Conservation (phyloP, 2,113 vertebrate genomes). For the Xyliphius kryptos region DNA sequence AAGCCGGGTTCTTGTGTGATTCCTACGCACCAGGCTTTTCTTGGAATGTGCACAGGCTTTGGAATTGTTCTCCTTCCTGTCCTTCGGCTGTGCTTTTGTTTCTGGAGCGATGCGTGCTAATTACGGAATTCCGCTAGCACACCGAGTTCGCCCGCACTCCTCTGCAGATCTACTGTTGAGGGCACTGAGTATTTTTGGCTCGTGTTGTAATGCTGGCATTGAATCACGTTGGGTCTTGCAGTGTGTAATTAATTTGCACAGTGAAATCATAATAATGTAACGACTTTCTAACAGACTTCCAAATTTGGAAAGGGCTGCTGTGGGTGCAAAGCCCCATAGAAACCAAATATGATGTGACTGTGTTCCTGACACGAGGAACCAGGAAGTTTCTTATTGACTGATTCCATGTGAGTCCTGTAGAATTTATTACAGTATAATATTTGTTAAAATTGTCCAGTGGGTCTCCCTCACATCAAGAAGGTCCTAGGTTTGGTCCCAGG, state of each 20-base stretch:
- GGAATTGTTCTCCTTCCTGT: constrained; percentile 70
- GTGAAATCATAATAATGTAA: neutral
- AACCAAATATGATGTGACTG: too few relatives aligned
- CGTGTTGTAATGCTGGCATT: constrained; percentile 49
- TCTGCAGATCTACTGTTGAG: constrained; percentile 39
- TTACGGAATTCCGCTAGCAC: constrained; percentile 63
- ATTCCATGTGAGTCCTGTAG: too few relatives aligned
- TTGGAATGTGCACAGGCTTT: constrained; percentile 63
- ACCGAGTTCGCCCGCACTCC: constrained; percentile 33
- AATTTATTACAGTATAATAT: too few relatives aligned
- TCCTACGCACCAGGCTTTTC: constrained; percentile 59
- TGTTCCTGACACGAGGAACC: too few relatives aligned
- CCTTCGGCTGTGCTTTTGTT: constrained; percentile 64
- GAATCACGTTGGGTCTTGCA: constrained; percentile 9
- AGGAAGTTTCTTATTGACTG: too few relatives aligned
- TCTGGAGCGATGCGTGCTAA: constrained; percentile 53
- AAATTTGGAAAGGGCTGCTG: too few relatives aligned
- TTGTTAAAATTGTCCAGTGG: too few relatives aligned
- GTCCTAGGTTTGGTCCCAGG: too few relatives aligned
- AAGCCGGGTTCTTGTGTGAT: constrained; percentile 53
- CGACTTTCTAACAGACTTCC: too few relatives aligned
- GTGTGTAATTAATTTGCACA: neutral
- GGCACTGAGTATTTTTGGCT: constrained; percentile 60
- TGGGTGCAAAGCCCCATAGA: too few relatives aligned
- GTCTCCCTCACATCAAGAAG: too few relatives aligned